Percentiles rank a stretch among this genome's conserved stretches.
phyloP scores from a whole-genome alignment of 2,113 vertebrate genomes.

The Oreochromis tanganicae region DNA sequence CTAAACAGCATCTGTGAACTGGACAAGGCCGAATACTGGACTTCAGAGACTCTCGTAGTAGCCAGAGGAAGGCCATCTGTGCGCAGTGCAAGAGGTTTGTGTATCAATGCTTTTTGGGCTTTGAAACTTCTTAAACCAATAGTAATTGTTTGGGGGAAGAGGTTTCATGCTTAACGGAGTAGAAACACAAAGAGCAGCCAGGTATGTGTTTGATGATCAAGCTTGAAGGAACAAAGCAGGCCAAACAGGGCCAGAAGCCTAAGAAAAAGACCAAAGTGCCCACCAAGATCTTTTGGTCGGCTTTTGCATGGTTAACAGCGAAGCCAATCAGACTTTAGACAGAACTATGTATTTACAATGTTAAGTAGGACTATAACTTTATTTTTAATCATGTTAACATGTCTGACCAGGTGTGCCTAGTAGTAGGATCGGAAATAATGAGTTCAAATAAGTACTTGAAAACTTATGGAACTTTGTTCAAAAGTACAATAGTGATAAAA shows the following conservation, averaged over 20 bases:
- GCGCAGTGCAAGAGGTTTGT: constrained; percentile 25
- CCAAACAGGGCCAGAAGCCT: neutral
- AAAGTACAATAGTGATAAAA: neutral
- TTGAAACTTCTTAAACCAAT: neutral
- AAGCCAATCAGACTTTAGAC: neutral
- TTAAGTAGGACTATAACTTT: neutral
- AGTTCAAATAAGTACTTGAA: neutral
- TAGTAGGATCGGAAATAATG: neutral
- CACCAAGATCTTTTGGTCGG: neutral
- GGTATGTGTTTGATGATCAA: neutral
- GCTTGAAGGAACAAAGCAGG: neutral
- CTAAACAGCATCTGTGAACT: neutral
- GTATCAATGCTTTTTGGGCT: neutral
- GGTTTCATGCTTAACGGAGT: neutral
- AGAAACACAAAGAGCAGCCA: neutral
- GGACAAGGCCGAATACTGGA: neutral
- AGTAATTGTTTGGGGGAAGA: neutral
- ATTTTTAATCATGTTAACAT: neutral
- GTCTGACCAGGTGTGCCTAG: neutral
- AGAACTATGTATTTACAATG: neutral
- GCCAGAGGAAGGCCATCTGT: constrained; percentile 11
- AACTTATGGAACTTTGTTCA: neutral
- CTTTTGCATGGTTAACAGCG: neutral
- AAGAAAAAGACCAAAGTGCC: neutral
- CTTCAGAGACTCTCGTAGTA: neutral